These are phyloP conservation scores for Acanthosepion pharaonis DNA, from an alignment of 2,888 invertebrate species.

Conservation along the genomic window DNA sequence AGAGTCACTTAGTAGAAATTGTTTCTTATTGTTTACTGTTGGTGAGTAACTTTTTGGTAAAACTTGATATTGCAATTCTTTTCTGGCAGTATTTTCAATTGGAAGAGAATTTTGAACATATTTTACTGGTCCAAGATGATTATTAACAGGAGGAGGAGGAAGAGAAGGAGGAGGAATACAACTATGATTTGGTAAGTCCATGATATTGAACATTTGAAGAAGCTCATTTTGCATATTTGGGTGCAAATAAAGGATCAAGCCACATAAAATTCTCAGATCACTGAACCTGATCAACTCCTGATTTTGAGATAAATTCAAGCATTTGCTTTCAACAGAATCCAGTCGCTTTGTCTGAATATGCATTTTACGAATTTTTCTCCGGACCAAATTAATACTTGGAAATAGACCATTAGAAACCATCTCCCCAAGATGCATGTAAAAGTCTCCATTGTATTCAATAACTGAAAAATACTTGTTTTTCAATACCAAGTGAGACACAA, in stretches of 20 bases:
- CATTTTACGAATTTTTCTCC: slow-evolving; percentile 18
- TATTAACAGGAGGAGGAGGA: background rate
- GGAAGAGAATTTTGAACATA: background rate
- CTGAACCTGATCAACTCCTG: background rate
- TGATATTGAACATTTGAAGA: background rate
- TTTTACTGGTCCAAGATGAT: background rate
- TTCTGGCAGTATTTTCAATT: background rate
- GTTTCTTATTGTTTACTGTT: background rate
- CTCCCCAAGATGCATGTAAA: background rate
- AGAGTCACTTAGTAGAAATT: background rate
- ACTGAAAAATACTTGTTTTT: background rate
- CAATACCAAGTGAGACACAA: background rate
- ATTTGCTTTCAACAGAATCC: background rate
- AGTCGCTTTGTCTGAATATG: background rate
- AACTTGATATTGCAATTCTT: background rate
- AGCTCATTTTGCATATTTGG: background rate
- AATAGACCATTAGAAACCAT: background rate
- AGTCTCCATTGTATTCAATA: background rate
- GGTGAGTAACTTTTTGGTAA: too few relatives aligned
- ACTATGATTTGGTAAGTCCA: background rate
- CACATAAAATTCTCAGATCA: slow-evolving; percentile 9
- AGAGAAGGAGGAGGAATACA: background rate
- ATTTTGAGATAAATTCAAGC: background rate
- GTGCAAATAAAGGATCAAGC: background rate
- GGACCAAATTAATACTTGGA: background rate